Evolutionary conservation across 1,140 invertebrate genomes (phyloP), one percentile per base, ranked within the genome.

Genomic region (Diorhabda carinulata): DNA sequence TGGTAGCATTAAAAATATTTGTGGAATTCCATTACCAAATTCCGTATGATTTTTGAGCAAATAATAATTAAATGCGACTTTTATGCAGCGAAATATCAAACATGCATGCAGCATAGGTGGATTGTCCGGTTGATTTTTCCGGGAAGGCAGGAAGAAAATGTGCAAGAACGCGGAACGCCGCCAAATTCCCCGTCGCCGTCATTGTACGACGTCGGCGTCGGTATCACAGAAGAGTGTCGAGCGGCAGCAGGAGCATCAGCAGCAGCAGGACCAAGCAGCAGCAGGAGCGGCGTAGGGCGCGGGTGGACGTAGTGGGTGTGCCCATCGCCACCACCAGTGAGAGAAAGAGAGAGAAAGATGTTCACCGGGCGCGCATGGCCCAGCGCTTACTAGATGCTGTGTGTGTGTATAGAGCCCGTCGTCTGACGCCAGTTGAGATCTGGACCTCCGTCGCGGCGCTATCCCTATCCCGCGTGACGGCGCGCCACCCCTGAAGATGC

Each of bases 341-440:
- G 66, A 64, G 61, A 60, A 71, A 68, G 75, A 71, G 74, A 72
- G 73, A 71, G 72, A 69, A 66, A 67, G 70, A 64, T 74, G 74
- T 70, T 71, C 76, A 68, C 70, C 74, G 76, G 75, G 74, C 73
- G 76, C 71, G 71, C 72, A 70, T 71, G 71, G 75, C 63, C 67
- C 69, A 59, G 47, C 52, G 61, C 52, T 68, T 68, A 58, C 47
- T 52, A 52, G 47, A 52, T 52, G 63, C 44, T 9, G 57, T 56
- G 56, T 47, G 43, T 62, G 43, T 8, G 9, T 42, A 41, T 45
- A 59, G 63, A 64, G 62, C 64, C 64, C 69, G 62, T 63, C 63
- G 40, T 42, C 61, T 57, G 69, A 59, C 61, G 59, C 52, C 78
- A 80, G 78, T 80, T 72, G 78, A 80, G 78, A 78, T 79, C 78